phyloP scores from a whole-genome alignment of 2,797 vertebrate genomes.

The Acanthurus leucopareius region DNA sequence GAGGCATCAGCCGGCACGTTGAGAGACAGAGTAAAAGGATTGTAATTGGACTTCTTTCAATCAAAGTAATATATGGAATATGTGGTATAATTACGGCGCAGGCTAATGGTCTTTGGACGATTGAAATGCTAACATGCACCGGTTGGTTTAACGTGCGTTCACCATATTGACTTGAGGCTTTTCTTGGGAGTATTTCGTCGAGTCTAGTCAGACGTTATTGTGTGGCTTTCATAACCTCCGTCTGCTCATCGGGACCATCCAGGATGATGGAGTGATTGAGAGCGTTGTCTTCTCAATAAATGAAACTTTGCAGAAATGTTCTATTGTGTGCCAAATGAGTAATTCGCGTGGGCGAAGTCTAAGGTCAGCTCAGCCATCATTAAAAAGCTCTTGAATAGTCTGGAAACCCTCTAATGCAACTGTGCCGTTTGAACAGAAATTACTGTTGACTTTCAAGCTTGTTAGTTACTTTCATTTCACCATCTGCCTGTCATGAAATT shows the following conservation, averaged over 20 bases:
- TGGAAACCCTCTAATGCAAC: constrained; percentile 51
- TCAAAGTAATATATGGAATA: constrained; percentile 81
- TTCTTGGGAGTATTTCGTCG: constrained; percentile 63
- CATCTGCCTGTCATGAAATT: constrained; percentile 25
- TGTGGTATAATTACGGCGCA: constrained; percentile 77
- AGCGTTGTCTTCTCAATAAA: constrained; percentile 75
- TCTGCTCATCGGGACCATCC: constrained; percentile 38
- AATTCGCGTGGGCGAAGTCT: constrained; percentile 70
- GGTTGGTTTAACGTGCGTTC: constrained; percentile 73
- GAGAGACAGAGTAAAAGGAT: constrained; percentile 78
- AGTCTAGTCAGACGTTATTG: constrained; percentile 43
- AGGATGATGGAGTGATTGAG: constrained; percentile 44
- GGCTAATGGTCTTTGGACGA: constrained; percentile 68
- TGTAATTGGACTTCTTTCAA: constrained; percentile 83
- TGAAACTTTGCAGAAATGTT: constrained; percentile 75
- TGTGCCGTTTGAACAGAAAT: constrained; percentile 43
- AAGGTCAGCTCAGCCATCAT: constrained; percentile 63
- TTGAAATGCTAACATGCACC: constrained; percentile 67
- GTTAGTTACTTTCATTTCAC: constrained; percentile 52
- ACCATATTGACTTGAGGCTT: constrained; percentile 65
- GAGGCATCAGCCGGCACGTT: constrained; percentile 73
- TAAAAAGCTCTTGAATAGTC: constrained; percentile 63
- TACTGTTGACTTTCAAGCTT: constrained; percentile 25
- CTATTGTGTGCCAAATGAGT: constrained; percentile 67
- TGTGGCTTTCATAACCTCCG: constrained; percentile 49